Conservation (phyloP, 2,888 invertebrate species). For the Pristionchus japonicus region DNA sequence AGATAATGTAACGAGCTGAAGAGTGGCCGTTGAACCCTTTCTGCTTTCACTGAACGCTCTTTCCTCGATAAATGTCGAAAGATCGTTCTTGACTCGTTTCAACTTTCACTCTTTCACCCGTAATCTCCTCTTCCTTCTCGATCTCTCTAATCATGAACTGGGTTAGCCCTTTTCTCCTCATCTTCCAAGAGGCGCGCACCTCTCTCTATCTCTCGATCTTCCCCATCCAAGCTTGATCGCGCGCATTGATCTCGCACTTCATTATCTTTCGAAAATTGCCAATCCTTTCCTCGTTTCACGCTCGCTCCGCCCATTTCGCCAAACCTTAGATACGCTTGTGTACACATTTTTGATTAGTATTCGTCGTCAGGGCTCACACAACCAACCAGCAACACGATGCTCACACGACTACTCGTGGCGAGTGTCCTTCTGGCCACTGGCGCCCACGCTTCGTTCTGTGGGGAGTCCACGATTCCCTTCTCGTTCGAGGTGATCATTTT, state of each 20-base stretch:
- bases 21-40: neutral
- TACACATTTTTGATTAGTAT: neutral
- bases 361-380: neutral
- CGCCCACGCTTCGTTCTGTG: conserved; percentile 58
- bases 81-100: neutral
- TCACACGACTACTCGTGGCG: neutral
- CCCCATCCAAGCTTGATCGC: conserved; percentile 3
- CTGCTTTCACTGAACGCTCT: neutral
- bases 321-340: neutral
- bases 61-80: neutral
- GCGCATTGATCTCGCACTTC: neutral
- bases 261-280: neutral
- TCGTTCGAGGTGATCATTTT: conserved; percentile 60
- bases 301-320: neutral
- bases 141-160: conserved; percentile 7
- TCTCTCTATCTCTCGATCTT: neutral
- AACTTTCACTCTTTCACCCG: neutral
- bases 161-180: conserved; percentile 33
- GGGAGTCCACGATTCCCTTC: conserved; percentile 63
- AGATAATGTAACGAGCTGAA: neutral
- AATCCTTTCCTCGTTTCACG: neutral
- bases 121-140: neutral
- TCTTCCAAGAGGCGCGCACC: no score
- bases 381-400: conserved; percentile 15
- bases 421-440: neutral